A percentile compares a stretch with the other conserved stretches of the same genome.
phyloP scores from a whole-genome alignment of 2,797 vertebrate species.

The Mareca penelope region DNA sequence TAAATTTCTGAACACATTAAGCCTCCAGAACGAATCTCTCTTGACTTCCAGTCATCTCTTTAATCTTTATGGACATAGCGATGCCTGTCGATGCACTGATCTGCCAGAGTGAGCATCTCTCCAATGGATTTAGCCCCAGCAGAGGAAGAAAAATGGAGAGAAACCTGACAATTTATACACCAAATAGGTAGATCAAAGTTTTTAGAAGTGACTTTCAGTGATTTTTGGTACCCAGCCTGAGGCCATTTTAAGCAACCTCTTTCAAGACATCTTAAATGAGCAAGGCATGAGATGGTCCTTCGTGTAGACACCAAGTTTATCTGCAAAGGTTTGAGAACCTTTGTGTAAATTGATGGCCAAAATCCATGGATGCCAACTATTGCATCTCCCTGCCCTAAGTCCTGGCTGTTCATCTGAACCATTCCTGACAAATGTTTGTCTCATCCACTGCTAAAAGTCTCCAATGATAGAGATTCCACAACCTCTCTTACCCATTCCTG shows the following conservation, averaged over 20 bases:
- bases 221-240: background rate
- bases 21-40: background rate
- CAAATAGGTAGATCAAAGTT: background rate
- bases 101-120: background rate
- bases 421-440: background rate
- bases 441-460: background rate
- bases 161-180: too few relatives aligned
- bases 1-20: background rate
- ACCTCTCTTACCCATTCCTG: background rate
- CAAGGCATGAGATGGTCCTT: background rate
- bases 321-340: background rate
- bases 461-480: background rate
- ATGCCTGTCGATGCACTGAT: background rate
- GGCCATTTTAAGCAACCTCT: background rate
- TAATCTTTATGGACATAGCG: background rate
- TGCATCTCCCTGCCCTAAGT: background rate
- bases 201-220: background rate
- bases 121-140: background rate
- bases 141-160: background rate
- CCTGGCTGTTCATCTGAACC: background rate
- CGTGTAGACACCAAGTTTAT: background rate
- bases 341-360: background rate
- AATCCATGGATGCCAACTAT: too few relatives aligned
- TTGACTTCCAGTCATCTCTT: background rate
- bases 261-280: background rate